Base-by-base conservation (phyloP, 1,140 invertebrate species). In the Battus philenor region DNA sequence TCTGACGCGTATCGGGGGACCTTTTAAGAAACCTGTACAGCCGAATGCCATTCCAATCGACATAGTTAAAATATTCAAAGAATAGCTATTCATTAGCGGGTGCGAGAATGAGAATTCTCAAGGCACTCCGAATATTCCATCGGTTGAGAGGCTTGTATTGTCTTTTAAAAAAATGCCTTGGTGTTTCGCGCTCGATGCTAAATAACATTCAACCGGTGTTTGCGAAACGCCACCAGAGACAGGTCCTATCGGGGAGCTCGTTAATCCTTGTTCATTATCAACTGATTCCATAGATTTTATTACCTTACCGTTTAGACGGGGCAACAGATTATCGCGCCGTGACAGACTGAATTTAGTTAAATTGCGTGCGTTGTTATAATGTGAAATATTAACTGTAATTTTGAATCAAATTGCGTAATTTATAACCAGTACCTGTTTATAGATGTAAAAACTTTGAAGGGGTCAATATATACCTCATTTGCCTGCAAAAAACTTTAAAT, bases 81-180 rank as follows among this genome's bases (percentile, higher is more conserved):
- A 81, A 85, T 85, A 82, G 77, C 77, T 85, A 82, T 85, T 85
- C 81, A 85, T 85, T 85, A 85, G 78, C 61, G 68, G 80, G 78
- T 70, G 80, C 78, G 81, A 82, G 78, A 82, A 82, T 82, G 68
- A 81, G 77, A 78, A 85, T 85, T 82, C 78, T 75, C 77, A 38
- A 72, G 62, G 70, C 64, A 70, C 67, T 75, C 74, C 72, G 74
- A 79, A 82, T 85, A 85, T 75, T 70, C 71, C 71, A 73, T 67
- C 68, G 64, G 69, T 50, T 60, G 61, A 63, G 53, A 47, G 67
- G 56, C 66, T 68, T 80, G 78, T 82, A 85, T 85, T 82, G 81
- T 85, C 75, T 82, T 73, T 70, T n/a, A n/a, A 64, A 82, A 85
- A 85, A 79, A 81, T 81, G 61, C 70, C 59, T 61, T 54, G 30